These are phyloP conservation scores for Eulithis prunata DNA, from an alignment of 2,888 invertebrate genomes.

Conservation along the genomic window DNA sequence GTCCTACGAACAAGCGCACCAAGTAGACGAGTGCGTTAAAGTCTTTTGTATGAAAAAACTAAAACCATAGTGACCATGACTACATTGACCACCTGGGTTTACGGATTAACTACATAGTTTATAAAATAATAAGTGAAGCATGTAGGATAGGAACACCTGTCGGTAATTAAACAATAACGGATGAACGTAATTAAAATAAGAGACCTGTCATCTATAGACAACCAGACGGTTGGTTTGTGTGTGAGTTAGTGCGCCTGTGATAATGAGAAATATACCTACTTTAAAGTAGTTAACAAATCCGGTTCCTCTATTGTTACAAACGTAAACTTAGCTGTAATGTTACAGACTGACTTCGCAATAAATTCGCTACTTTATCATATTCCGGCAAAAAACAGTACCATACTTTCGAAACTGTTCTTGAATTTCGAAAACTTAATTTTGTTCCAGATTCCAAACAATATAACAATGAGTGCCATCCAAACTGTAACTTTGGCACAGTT, in stretches of 20 bases:
- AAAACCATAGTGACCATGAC: not conserved
- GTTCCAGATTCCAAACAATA: conserved; percentile 30
- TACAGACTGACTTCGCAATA: conserved; percentile 10
- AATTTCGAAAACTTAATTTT: conserved; percentile 26
- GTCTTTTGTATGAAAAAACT: conserved; percentile 35
- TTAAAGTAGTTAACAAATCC: conserved; percentile 9
- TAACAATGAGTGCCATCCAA: conserved; percentile 27
- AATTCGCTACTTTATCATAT: conserved; percentile 11
- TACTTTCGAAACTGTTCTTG: conserved; percentile 20
- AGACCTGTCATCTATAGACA: conserved; percentile 61
- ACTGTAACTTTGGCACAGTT: conserved; percentile 23
- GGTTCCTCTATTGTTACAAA: conserved; percentile 24
- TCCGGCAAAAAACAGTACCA: conserved; percentile 13
- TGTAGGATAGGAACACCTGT: conserved; percentile 62
- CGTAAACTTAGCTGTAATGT: conserved; percentile 21
- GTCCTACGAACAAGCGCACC: not conserved
- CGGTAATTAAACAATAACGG: conserved; percentile 61
- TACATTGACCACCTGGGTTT: not conserved
- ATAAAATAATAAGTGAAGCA: conserved; percentile 1
- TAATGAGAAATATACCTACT: conserved; percentile 23
- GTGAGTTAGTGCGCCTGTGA: conserved; percentile 48
- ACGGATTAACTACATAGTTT: not conserved
- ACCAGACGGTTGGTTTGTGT: conserved; percentile 44
- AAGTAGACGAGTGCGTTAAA: conserved; percentile 31
- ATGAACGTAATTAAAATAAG: conserved; percentile 58